Evolutionary conservation across 2,888 invertebrate species (phyloP).

Genomic region (Cyaniris semiargus): DNA sequence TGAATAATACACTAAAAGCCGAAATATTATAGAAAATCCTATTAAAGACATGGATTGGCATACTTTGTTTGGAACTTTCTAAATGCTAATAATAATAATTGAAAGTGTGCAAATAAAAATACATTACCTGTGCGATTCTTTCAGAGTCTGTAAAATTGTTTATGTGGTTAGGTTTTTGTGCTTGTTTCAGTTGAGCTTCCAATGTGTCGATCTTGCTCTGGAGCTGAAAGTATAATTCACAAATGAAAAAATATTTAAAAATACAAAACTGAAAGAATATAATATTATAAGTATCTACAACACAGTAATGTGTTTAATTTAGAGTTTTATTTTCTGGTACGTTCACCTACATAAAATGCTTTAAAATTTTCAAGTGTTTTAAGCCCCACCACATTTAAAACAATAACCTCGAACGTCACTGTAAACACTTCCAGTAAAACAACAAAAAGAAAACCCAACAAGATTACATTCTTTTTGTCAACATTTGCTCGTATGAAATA

Average conservation of each 20-base stretch:
- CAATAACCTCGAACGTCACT: neutral
- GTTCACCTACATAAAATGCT: neutral
- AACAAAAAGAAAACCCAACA: constrained; percentile 7
- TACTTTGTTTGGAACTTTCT: too few relatives aligned
- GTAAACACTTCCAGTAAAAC: neutral
- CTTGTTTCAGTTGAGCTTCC: constrained; percentile 67
- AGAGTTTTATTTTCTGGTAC: neutral
- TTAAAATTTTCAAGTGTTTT: neutral
- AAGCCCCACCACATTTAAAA: constrained; percentile 35
- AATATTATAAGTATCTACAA: neutral
- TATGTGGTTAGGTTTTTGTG: constrained; percentile 56
- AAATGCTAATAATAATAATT: too few relatives aligned
- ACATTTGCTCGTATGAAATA: neutral
- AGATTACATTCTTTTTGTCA: neutral
- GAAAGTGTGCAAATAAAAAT: too few relatives aligned
- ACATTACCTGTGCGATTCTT: constrained; percentile 61
- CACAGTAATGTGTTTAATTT: too few relatives aligned
- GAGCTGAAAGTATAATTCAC: constrained; percentile 45
- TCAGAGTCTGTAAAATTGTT: constrained; percentile 68
- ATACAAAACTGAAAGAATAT: neutral
- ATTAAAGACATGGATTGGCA: too few relatives aligned
- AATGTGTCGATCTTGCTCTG: constrained; percentile 76
- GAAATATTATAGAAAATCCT: too few relatives aligned
- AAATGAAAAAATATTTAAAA: neutral
- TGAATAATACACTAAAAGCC: too few relatives aligned